These are phyloP conservation scores for Sprattus sprattus DNA, from an alignment of 2,113 vertebrate species.

Conservation along the genomic window DNA sequence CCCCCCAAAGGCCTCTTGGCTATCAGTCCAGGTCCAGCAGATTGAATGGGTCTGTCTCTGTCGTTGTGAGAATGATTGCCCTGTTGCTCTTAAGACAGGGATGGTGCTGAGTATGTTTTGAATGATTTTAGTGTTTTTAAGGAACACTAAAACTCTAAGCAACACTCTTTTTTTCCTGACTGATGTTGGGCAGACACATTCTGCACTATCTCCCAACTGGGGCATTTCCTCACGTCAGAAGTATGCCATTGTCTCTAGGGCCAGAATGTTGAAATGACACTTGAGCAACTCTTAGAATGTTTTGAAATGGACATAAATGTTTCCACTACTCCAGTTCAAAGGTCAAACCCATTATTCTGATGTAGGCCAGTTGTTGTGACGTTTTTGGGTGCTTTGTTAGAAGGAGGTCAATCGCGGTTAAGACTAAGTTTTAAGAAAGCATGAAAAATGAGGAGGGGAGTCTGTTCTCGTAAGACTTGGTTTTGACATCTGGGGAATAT, in stretches of 20 bases:
- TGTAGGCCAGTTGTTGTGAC: conserved; percentile 12
- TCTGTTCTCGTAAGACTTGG: conserved; percentile 2
- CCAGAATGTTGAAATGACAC: background rate
- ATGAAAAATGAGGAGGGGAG: background rate
- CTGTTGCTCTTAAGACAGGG: no score
- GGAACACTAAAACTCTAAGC: no score
- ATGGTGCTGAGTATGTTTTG: no score
- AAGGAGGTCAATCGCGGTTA: conserved; percentile 13
- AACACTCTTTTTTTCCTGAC: background rate
- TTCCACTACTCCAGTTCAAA: background rate
- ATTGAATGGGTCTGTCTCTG: background rate
- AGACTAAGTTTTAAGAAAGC: conserved; percentile 22
- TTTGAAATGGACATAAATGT: background rate
- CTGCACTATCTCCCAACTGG: background rate
- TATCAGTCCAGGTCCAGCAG: background rate
- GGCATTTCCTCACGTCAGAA: background rate
- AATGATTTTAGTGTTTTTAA: no score
- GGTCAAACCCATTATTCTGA: conserved; percentile 6
- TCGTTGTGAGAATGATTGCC: background rate
- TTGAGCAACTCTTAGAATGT: background rate
- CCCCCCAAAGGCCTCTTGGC: background rate
- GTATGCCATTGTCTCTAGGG: background rate
- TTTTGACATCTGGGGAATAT: conserved; percentile 50
- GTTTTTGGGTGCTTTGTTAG: conserved; percentile 1
- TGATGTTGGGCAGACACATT: background rate